Percentiles rank a stretch among this genome's conserved stretches.
These are phyloP conservation scores for Maniola jurtina DNA, from an alignment of 1,140 invertebrate genomes.

Conservation along the genomic window DNA sequence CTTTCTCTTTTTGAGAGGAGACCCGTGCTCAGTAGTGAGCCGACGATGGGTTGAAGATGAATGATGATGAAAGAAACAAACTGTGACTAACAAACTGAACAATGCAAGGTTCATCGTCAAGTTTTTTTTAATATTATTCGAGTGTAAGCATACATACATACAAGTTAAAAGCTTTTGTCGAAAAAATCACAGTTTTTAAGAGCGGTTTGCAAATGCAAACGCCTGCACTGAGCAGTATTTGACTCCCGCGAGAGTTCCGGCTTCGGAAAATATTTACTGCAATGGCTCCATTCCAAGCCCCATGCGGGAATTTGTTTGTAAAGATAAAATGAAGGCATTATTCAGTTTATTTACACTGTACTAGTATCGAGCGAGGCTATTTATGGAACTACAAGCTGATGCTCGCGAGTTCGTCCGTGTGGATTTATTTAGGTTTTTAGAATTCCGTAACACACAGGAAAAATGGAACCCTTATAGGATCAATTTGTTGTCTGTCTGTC, in stretches of 20 bases:
- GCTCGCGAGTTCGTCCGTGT: background rate
- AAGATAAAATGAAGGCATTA: constrained; percentile 20
- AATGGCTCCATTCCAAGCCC: constrained; percentile 33
- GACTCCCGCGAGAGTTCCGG: constrained; percentile 48
- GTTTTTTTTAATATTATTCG: constrained; percentile 31
- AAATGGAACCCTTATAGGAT: too few relatives aligned
- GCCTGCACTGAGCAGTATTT: constrained; percentile 51
- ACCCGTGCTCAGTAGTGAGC: too few relatives aligned
- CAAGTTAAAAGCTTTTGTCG: constrained; percentile 69
- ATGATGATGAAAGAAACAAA: too few relatives aligned
- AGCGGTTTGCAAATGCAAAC: constrained; percentile 47
- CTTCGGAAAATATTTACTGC: constrained; percentile 45
- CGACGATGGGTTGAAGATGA: too few relatives aligned
- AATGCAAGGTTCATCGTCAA: constrained; percentile 35
- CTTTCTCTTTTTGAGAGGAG: too few relatives aligned
- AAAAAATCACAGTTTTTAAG: constrained; percentile 56
- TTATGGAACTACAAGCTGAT: background rate
- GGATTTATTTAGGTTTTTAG: too few relatives aligned
- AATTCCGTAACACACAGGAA: too few relatives aligned
- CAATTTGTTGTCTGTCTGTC: too few relatives aligned
- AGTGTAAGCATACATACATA: constrained; percentile 51
- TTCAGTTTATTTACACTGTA: constrained; percentile 8
- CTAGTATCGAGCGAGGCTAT: background rate
- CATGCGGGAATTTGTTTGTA: constrained; percentile 30
- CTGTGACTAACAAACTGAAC: too few relatives aligned